These are phyloP conservation scores for Radopholus similis DNA, from an alignment of 1,140 invertebrate genomes.

Conservation along the genomic window DNA sequence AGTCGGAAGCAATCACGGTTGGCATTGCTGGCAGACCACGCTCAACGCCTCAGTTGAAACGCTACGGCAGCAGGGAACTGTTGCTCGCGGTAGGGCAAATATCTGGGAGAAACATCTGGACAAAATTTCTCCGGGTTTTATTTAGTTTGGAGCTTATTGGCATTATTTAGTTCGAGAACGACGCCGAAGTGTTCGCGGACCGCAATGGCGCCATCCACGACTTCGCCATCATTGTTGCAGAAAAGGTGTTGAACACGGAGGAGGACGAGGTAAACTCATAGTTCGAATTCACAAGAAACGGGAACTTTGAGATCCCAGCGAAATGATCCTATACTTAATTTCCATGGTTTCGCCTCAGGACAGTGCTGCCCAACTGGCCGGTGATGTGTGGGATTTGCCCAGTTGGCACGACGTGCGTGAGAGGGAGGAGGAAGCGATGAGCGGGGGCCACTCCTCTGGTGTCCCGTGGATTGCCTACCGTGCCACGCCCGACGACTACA, in stretches of 20 bases:
- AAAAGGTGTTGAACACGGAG: conserved; percentile 35
- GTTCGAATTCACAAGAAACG: no score
- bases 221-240: conserved; percentile 55
- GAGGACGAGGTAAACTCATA: not conserved
- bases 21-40: conserved; percentile 33
- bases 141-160: not conserved
- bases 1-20: conserved; percentile 53
- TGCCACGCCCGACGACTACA: conserved; percentile 50
- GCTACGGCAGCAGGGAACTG: conserved; percentile 51
- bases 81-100: conserved; percentile 30
- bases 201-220: conserved; percentile 52
- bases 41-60: conserved; percentile 37
- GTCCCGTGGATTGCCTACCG: conserved; percentile 49
- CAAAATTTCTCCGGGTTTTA: not conserved
- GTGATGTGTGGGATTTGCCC: conserved; percentile 49
- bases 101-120: no score
- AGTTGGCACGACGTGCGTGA: conserved; percentile 54
- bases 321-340: conserved; percentile 9
- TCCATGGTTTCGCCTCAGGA: no score
- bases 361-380: conserved; percentile 39
- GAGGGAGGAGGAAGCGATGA: conserved; percentile 46
- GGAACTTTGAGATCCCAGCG: not conserved
- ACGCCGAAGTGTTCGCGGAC: conserved; percentile 45
- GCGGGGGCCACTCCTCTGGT: no score
- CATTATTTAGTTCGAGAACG: conserved; percentile 50